A percentile compares a stretch with the other conserved stretches of the same genome.
These are phyloP conservation scores for Triplophysa siluroides DNA, from an alignment of 2,113 vertebrate genomes.

Conservation along the genomic window DNA sequence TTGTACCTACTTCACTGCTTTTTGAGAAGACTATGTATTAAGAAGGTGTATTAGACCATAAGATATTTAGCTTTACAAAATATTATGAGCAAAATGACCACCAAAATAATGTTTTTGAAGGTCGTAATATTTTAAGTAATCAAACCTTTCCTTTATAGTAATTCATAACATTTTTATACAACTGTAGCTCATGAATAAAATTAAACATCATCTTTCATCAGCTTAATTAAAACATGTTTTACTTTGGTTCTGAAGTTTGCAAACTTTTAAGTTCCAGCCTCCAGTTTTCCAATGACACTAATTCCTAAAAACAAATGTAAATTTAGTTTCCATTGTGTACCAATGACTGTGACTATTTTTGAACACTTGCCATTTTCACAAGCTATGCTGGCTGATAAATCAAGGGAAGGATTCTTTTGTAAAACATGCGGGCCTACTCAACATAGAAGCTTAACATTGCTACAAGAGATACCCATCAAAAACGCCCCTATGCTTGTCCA, in stretches of 20 bases:
- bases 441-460: constrained; percentile 64
- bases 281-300: background rate
- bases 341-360: constrained; percentile 54
- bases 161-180: background rate
- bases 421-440: constrained; percentile 59
- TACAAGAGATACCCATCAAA: constrained; percentile 57
- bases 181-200: background rate
- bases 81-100: too few relatives aligned
- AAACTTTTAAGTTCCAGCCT: background rate
- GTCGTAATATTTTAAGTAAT: background rate
- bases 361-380: constrained; percentile 53
- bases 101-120: too few relatives aligned
- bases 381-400: constrained; percentile 57
- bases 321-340: constrained; percentile 47
- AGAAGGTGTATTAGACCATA: too few relatives aligned
- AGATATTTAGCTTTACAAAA: too few relatives aligned
- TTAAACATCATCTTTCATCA: background rate
- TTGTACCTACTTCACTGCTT: too few relatives aligned
- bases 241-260: background rate
- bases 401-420: constrained; percentile 39
- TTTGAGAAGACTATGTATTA: too few relatives aligned
- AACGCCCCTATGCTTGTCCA: constrained; percentile 54
- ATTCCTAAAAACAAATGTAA: constrained; percentile 24
- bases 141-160: background rate
- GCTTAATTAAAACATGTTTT: background rate